Conservation (phyloP, 2,888 invertebrate species). For the Mesorhabditis spiculigera region DNA sequence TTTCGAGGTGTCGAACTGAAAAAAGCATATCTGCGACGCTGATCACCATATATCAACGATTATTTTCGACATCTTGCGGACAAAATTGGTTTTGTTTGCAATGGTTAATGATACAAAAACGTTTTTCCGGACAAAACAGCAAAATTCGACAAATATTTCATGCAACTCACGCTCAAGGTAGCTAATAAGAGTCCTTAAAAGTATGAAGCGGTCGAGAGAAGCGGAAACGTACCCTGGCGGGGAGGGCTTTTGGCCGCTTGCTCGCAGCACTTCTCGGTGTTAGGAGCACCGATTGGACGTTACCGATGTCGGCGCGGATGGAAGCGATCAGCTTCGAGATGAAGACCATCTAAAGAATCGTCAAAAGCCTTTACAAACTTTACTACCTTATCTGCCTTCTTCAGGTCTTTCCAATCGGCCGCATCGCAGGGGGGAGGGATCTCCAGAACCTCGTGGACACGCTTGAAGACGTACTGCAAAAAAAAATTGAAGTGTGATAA, state of each 20-base stretch:
- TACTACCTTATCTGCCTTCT: slow-evolving; percentile 13
- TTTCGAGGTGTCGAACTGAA: slow-evolving; percentile 20
- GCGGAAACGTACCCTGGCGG: not conserved
- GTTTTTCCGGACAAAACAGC: too few relatives aligned
- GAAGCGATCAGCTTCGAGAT: slow-evolving; percentile 8
- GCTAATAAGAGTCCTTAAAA: too few relatives aligned
- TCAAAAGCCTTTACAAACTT: not conserved
- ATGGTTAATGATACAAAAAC: too few relatives aligned
- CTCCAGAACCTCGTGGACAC: slow-evolving; percentile 18
- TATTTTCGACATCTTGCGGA: too few relatives aligned
- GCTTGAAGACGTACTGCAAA: slow-evolving; percentile 18
- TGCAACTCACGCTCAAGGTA: too few relatives aligned
- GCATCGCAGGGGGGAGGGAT: slow-evolving; percentile 26
- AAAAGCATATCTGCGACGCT: not conserved
- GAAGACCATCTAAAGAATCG: slow-evolving; percentile 8
- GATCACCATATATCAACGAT: too few relatives aligned
- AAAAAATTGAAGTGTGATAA: not conserved
- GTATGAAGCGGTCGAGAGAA: too few relatives aligned
- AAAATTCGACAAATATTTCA: too few relatives aligned
- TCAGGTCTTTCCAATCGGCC: slow-evolving; percentile 21
- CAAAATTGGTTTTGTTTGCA: too few relatives aligned
- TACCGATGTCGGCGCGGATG: not conserved
- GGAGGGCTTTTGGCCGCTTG: not conserved
- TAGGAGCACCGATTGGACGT: slow-evolving; percentile 3
- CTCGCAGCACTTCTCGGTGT: slow-evolving; percentile 10